Conservation (phyloP, 1,140 invertebrate species). For the Arctopsyche grandis region DNA sequence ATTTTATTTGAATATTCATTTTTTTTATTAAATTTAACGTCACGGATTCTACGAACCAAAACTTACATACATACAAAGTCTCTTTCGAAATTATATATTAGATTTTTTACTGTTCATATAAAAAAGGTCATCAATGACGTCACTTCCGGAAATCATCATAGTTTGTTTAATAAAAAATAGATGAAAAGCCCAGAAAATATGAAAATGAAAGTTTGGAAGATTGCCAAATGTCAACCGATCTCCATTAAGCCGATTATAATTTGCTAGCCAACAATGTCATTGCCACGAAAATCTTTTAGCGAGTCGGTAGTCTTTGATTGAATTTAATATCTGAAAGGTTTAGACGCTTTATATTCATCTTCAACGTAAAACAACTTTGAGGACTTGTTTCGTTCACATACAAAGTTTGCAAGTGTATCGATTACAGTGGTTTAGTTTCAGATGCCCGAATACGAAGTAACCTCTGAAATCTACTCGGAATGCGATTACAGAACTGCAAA, state of each 20-base stretch:
- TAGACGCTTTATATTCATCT: no score
- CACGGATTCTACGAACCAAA: no score
- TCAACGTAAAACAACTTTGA: no score
- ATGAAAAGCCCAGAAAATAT: conserved; percentile 16
- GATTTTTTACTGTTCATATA: no score
- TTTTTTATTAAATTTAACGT: no score
- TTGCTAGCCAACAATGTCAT: conserved; percentile 33
- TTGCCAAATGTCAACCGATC: conserved; percentile 19
- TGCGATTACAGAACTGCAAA: conserved; percentile 62
- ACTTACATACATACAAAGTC: no score
- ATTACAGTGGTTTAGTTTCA: conserved; percentile 43
- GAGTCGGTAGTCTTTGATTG: neutral
- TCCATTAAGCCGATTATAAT: conserved; percentile 17
- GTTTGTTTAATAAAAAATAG: conserved; percentile 32
- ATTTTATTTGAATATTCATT: no score
- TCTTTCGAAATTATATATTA: no score
- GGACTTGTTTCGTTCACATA: no score
- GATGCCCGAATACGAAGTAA: conserved; percentile 65
- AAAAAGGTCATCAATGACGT: neutral
- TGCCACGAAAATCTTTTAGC: conserved; percentile 23
- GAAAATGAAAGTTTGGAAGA: conserved; percentile 27
- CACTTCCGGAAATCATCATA: neutral
- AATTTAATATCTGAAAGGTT: neutral
- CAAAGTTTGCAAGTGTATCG: neutral
- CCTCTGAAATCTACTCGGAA: conserved; percentile 65